Evolutionary conservation across 2,113 vertebrate species (phyloP), one percentile per base, ranked within the genome.

Genomic region (Argyrosomus japonicus): DNA sequence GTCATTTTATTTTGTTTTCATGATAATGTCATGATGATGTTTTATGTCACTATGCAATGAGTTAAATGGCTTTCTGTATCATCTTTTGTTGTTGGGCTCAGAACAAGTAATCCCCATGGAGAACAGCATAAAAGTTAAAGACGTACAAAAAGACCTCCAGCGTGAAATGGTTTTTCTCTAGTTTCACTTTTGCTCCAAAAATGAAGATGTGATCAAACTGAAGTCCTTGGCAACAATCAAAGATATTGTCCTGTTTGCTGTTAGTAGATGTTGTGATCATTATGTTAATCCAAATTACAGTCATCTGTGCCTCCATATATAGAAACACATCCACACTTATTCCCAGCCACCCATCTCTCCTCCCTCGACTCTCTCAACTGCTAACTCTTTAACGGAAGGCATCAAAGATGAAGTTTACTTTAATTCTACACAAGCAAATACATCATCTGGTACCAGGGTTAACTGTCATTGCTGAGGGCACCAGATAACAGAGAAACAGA

Each of bases 1-100:
- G 90, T 91, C 87, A 91, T 87, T 94, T 93, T 84, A 75, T 78
- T 89, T 93, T 89, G 54, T 88, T 83, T 83, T 91, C 88, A 93
- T 91, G 89, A 92, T 88, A 72, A 88, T 87, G 86, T 92, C 91
- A 93, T 89, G 79, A 91, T 92, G 83, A 91, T 93, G 90, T 95
- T 93, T 94, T 95, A 95, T 93, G 94, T 94, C 91, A 94, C 96
- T 97, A 96, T 97, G 96, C 95, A 97, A 97, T 95, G 91, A 94
- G 92, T 94, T 95, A 86, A 94, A 93, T 93, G 90, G 93, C 92
- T 95, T 92, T 91, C 88, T 94, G 94, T 94, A 91, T 93, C 87
- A 79, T 91, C 82, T 94, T 88, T 88, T 90, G 83, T 93, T 91
- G 88, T 91, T 78, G 89, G 87, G 81, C 90, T 92, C 89, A 82